These are phyloP conservation scores for Mycetomoellerius zeteki DNA, from an alignment of 1,140 invertebrate genomes.

Conservation along the genomic window DNA sequence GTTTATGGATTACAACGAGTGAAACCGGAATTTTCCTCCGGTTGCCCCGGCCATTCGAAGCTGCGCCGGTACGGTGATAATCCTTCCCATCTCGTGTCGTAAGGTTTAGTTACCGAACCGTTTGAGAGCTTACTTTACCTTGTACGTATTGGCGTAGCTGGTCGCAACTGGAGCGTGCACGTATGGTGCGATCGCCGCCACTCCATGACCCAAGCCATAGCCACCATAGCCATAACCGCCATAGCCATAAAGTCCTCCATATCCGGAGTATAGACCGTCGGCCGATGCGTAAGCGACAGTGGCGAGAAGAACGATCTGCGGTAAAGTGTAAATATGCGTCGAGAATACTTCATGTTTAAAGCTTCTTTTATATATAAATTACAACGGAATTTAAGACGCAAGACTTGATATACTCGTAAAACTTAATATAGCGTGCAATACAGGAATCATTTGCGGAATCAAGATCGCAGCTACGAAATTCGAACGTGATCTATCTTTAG, in stretches of 20 bases:
- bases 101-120: constrained; percentile 5
- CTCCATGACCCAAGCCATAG: constrained; percentile 62
- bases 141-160: constrained; percentile 80
- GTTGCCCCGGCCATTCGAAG: background rate
- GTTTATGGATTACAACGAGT: constrained; percentile 11
- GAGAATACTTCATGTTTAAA: background rate
- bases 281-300: constrained; percentile 80
- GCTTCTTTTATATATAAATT: background rate
- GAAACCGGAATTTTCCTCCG: background rate
- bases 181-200: constrained; percentile 64
- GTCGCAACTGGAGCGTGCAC: constrained; percentile 78
- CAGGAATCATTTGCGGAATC: background rate
- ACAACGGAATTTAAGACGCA: background rate
- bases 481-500: background rate
- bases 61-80: constrained; percentile 23
- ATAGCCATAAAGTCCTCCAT: constrained; percentile 75
- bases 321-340: constrained; percentile 7
- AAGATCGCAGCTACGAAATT: constrained; percentile 3
- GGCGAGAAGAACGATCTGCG: constrained; percentile 79
- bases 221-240: constrained; percentile 70
- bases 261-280: constrained; percentile 76
- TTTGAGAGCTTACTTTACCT: constrained; percentile 66
- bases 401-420: background rate
- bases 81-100: constrained; percentile 24
- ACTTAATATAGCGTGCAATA: background rate